Evolutionary conservation across 2,888 invertebrate species (phyloP).

Genomic region (Smittia sp.): DNA sequence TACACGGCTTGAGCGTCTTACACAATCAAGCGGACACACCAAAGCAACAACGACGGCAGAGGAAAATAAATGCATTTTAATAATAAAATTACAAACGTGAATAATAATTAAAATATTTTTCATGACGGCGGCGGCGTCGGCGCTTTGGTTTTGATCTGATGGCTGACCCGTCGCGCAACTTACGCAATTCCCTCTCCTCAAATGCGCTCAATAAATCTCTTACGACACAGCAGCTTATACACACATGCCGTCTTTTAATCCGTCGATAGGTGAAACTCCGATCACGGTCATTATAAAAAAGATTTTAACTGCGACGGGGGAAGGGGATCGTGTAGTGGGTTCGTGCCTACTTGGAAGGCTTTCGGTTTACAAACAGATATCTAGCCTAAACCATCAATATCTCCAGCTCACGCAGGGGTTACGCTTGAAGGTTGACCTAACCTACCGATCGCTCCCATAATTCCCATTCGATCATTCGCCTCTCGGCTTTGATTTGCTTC

Average conservation of each 20-base stretch:
- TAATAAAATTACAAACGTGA: constrained; percentile 20
- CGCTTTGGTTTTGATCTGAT: constrained; percentile 11
- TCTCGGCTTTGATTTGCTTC: not conserved
- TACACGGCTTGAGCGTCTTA: constrained; percentile 13
- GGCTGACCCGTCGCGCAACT: not conserved
- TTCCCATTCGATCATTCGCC: too few relatives aligned
- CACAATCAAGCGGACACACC: constrained; percentile 10
- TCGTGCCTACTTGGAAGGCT: too few relatives aligned
- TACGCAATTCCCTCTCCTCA: not conserved
- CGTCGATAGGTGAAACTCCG: constrained; percentile 7
- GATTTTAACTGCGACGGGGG: too few relatives aligned
- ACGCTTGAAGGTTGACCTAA: too few relatives aligned
- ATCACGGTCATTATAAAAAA: constrained; percentile 9
- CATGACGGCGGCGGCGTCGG: not conserved
- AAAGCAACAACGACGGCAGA: not conserved
- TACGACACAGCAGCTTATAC: not conserved
- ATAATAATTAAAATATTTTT: constrained; percentile 18
- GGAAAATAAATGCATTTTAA: constrained; percentile 26
- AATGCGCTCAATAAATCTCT: constrained; percentile 14
- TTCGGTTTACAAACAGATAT: too few relatives aligned
- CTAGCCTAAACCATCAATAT: too few relatives aligned
- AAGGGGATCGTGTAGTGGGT: too few relatives aligned
- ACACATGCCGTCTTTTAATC: not conserved
- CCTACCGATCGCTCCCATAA: too few relatives aligned
- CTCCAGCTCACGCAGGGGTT: too few relatives aligned